Evolutionary conservation across 2,797 vertebrate species (phyloP).

Genomic region (Xiphophorus birchmanni): DNA sequence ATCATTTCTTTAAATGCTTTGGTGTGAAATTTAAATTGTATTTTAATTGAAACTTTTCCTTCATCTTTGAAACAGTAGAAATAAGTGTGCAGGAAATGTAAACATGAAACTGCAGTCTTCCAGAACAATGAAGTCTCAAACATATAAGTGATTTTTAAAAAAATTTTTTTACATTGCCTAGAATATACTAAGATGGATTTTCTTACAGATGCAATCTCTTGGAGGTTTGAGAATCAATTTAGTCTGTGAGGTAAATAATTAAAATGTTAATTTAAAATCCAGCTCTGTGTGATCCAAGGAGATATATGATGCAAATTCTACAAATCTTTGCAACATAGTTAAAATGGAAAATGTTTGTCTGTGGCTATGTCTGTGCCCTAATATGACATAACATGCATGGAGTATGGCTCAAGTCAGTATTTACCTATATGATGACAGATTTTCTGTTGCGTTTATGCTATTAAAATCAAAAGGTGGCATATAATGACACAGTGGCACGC

Average conservation of each 20-base stretch:
- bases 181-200: neutral
- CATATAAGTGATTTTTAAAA: neutral
- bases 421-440: neutral
- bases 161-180: neutral
- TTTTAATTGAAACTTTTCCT: neutral
- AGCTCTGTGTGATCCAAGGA: neutral
- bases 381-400: neutral
- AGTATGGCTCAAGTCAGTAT: neutral
- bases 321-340: neutral
- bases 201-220: neutral
- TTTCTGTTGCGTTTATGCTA: conserved; percentile 4
- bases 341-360: neutral
- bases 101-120: neutral
- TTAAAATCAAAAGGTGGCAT: conserved; percentile 10
- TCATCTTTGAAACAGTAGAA: neutral
- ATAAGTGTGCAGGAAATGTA: neutral
- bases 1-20: neutral
- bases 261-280: neutral
- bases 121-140: neutral
- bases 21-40: neutral
- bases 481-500: neutral
- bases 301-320: neutral
- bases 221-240: neutral
- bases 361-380: neutral
- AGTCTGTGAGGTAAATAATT: neutral